Evolutionary conservation across 2,113 vertebrate genomes (phyloP).

Genomic region (Hyaena hyaena): DNA sequence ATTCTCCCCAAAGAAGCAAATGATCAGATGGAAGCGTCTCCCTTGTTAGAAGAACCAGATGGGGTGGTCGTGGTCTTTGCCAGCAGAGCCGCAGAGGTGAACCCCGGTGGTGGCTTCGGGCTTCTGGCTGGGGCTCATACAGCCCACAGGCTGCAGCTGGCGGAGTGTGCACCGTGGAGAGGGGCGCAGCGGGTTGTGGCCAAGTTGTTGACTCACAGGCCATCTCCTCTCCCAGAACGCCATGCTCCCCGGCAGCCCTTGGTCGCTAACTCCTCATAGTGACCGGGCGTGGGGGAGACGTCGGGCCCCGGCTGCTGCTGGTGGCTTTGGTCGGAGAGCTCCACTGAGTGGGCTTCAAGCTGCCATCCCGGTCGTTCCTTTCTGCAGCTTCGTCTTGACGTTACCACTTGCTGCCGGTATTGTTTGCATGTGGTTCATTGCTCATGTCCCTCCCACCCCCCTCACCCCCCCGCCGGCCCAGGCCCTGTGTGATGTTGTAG

Average conservation of each 20-base stretch:
- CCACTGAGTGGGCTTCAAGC: neutral
- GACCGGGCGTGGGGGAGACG: neutral
- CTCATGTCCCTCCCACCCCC: neutral
- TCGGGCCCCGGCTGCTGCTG: neutral
- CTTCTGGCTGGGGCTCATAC: neutral
- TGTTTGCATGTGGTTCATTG: too few relatives aligned
- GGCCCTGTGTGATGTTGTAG: neutral
- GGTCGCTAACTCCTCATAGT: neutral
- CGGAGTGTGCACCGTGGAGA: neutral
- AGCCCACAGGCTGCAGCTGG: neutral
- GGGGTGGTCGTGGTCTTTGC: rapidly evolving
- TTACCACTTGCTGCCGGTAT: neutral
- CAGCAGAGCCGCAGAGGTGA: neutral
- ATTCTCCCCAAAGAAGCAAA: neutral
- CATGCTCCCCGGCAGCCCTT: neutral
- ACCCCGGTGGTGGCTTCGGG: neutral
- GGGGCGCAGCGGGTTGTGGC: neutral
- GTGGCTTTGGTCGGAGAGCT: neutral
- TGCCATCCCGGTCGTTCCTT: neutral
- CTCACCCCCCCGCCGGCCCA: too few relatives aligned
- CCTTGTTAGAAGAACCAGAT: neutral
- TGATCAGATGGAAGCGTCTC: neutral
- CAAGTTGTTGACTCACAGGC: neutral
- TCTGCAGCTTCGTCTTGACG: neutral
- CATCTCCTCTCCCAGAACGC: neutral